A percentile compares a stretch with the other conserved stretches of the same genome.
Evolutionary conservation across 2,888 invertebrate species (phyloP).

Genomic region (Steinernema hermaphroditum): DNA sequence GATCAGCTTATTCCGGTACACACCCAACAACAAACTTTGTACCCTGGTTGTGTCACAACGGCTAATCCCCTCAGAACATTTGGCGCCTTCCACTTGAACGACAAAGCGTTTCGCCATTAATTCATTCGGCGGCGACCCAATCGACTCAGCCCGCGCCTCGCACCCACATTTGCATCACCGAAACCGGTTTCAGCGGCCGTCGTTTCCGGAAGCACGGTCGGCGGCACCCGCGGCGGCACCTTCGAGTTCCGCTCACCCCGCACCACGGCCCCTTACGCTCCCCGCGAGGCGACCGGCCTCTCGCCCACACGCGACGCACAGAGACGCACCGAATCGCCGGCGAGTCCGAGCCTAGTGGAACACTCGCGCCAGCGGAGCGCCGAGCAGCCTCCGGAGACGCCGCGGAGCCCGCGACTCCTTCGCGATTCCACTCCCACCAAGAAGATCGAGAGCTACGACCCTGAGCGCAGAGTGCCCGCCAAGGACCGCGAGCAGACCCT

Average conservation of each 20-base stretch:
- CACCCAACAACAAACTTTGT: too few relatives aligned
- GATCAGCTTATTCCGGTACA: too few relatives aligned
- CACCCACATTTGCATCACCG: too few relatives aligned
- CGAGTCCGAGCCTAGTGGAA: constrained; percentile 39
- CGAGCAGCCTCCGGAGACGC: constrained; percentile 14
- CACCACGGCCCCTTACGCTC: not conserved
- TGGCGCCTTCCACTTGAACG: too few relatives aligned
- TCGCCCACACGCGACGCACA: constrained; percentile 42
- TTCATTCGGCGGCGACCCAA: too few relatives aligned
- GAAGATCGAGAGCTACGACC: not conserved
- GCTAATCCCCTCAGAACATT: too few relatives aligned
- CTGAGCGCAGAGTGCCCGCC: not conserved
- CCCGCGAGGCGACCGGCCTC: constrained; percentile 18
- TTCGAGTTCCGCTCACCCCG: constrained; percentile 26
- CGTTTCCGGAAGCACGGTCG: constrained; percentile 24
- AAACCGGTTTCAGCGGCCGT: constrained; percentile 15
- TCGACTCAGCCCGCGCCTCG: too few relatives aligned
- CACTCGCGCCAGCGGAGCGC: constrained; percentile 33
- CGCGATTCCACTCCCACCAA: constrained; percentile 11
- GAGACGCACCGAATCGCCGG: constrained; percentile 4
- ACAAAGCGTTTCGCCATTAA: too few relatives aligned
- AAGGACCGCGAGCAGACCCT: constrained; percentile 26
- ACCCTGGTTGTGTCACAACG: too few relatives aligned
- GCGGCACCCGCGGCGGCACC: not conserved
- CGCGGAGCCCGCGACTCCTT: not conserved